Conservation (phyloP, 2,888 invertebrate genomes). For the Sminthurinus aureus region DNA sequence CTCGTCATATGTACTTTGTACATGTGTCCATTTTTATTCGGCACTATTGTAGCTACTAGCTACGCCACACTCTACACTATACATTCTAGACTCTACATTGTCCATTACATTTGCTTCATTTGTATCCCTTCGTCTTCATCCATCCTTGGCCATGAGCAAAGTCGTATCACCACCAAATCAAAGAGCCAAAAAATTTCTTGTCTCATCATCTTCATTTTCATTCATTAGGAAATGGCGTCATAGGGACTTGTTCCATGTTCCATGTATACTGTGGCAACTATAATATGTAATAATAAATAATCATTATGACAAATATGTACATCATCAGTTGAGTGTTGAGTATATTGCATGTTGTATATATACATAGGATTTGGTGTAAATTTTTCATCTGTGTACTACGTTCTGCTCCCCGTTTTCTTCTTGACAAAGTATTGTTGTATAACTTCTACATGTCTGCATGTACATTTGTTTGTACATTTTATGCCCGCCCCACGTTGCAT, state of each 20-base stretch:
- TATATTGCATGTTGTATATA: neutral
- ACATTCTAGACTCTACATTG: neutral
- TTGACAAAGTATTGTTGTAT: neutral
- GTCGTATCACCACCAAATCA: neutral
- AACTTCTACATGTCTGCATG: neutral
- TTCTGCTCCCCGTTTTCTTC: neutral
- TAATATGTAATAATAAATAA: neutral
- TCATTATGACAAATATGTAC: neutral
- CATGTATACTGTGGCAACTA: neutral
- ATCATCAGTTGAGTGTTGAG: no score
- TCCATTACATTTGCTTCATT: no score
- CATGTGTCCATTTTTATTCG: no score
- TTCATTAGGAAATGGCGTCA: constrained; percentile 3
- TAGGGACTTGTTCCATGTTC: neutral
- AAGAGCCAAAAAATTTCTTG: neutral
- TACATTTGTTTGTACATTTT: neutral
- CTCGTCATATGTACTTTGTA: no score
- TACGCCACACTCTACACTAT: neutral
- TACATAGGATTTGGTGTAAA: neutral
- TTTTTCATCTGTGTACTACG: neutral
- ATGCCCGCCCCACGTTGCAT: neutral
- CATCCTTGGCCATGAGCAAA: neutral
- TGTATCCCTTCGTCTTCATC: no score
- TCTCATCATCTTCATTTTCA: constrained; percentile 7
- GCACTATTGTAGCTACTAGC: neutral